Evolutionary conservation across 2,888 invertebrate species (phyloP).

Genomic region (Habrosyne pyritoides): DNA sequence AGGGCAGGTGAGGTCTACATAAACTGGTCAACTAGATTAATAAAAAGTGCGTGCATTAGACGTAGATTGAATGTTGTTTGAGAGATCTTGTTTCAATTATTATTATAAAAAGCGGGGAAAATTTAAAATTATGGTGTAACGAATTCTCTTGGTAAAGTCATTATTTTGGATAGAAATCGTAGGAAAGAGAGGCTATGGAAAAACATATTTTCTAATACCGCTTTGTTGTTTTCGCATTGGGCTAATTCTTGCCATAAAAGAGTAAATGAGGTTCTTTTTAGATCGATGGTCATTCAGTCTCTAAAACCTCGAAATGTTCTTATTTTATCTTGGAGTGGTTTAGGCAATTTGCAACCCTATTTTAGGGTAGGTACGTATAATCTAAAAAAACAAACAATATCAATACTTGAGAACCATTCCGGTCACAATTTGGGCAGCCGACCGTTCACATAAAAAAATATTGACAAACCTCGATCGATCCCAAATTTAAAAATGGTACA

Average conservation of each 20-base stretch:
- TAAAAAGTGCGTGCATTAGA: conserved; percentile 24
- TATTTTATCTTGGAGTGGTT: no score
- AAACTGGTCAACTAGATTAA: conserved; percentile 1
- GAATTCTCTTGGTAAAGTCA: neutral
- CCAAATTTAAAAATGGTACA: conserved; percentile 17
- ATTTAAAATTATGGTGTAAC: neutral
- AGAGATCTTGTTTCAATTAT: conserved; percentile 1
- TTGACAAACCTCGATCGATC: conserved; percentile 10
- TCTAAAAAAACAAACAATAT: no score
- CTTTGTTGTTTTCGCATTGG: no score
- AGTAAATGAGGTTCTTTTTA: no score
- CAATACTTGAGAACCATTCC: neutral
- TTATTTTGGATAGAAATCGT: no score
- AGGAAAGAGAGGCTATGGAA: no score
- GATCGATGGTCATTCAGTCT: no score
- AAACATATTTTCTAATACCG: no score
- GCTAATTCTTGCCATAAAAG: no score
- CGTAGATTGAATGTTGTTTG: conserved; percentile 8
- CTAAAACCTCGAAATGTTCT: no score
- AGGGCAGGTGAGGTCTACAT: neutral
- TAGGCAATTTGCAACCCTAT: no score
- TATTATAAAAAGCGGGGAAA: neutral
- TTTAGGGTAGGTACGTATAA: no score
- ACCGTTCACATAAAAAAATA: neutral
- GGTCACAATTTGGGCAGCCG: neutral